Evolutionary conservation across 2,113 vertebrate species (phyloP).

Genomic region (Phrynosoma platyrhinos): DNA sequence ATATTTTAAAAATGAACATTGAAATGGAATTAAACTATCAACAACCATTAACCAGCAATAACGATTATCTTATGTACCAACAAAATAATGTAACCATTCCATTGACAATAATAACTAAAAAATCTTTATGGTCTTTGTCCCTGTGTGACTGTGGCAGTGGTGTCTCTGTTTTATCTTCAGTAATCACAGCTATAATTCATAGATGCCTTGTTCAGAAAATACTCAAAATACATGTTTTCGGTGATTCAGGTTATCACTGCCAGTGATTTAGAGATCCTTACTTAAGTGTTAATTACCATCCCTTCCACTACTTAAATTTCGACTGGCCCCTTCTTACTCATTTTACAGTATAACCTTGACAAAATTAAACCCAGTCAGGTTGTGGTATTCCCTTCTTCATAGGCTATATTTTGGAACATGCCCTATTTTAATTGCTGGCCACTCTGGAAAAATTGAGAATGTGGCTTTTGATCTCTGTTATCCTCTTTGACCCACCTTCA

Average conservation of each 20-base stretch:
- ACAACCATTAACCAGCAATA: too few relatives aligned
- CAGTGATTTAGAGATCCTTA: neutral
- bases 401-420: neutral
- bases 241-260: neutral
- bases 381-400: neutral
- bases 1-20: neutral
- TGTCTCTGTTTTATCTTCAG: neutral
- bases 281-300: neutral
- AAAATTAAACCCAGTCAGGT: neutral
- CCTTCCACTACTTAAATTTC: neutral
- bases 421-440: neutral
- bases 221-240: neutral
- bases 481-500: slow-evolving; percentile 21
- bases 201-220: neutral
- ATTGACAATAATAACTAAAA: neutral
- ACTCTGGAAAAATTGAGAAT: neutral
- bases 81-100: neutral
- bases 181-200: neutral
- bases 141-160: slow-evolving; percentile 32
- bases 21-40: too few relatives aligned
- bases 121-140: neutral
- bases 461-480: neutral
- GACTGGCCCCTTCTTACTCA: neutral
- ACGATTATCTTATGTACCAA: neutral
- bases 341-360: slow-evolving; percentile 46